phyloP scores from a whole-genome alignment of 2,888 invertebrate species.

The Chrysolina americana region DNA sequence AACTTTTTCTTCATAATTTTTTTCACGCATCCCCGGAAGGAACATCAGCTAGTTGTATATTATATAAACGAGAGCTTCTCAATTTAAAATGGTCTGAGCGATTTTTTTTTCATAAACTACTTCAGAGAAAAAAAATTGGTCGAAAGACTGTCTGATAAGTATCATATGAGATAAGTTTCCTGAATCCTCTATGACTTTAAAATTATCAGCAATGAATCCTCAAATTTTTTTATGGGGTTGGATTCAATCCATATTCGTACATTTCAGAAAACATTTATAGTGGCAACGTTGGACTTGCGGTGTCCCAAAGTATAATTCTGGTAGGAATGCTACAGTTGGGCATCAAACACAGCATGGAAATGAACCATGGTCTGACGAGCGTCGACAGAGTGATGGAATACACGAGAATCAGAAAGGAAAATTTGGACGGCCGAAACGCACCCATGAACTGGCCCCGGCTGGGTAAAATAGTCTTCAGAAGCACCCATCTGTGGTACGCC shows the following conservation, averaged over 20 bases:
- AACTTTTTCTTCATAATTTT: no score
- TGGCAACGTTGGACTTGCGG: conserved; percentile 80
- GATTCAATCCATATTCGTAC: neutral
- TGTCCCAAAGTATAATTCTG: conserved; percentile 81
- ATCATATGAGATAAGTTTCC: no score
- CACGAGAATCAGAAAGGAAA: conserved; percentile 81
- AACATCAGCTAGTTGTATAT: no score
- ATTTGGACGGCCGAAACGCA: conserved; percentile 73
- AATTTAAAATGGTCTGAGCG: no score
- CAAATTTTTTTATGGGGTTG: no score
- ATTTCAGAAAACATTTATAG: conserved; percentile 72
- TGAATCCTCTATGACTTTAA: no score
- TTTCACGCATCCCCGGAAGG: no score
- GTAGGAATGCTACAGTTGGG: conserved; percentile 88
- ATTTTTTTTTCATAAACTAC: no score
- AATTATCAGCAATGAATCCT: no score
- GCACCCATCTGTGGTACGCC: conserved; percentile 77
- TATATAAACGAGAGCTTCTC: no score
- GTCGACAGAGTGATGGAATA: conserved; percentile 88
- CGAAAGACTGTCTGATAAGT: no score
- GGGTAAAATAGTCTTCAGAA: conserved; percentile 75
- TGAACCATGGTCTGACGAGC: conserved; percentile 80
- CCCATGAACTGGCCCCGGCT: conserved; percentile 75
- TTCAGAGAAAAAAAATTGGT: no score
- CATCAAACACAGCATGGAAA: conserved; percentile 84